Evolutionary conservation across 2,888 invertebrate species (phyloP), one percentile per base, ranked within the genome.

Genomic region (Lacanobia wlatinum): DNA sequence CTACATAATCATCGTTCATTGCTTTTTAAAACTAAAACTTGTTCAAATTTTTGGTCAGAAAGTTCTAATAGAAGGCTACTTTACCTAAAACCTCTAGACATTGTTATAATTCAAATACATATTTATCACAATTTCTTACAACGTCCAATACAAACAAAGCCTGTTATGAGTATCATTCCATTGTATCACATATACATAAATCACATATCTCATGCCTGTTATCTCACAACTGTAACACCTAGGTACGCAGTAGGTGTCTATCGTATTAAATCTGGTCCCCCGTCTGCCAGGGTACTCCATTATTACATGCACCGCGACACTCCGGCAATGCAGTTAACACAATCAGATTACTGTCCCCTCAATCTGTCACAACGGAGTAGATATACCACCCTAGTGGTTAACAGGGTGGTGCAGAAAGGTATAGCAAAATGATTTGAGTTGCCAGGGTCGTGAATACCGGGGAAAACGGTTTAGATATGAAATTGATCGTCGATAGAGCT

Each of bases 241-340:
- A 46, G 18, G 12, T 23, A 21, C 1, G 21, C 0, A n/a, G 18
- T 55, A 46, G 43, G 43, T 66, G 53, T 60, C 38, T 63, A 50
- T 60, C 18, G 8, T n/a, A 69, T 61, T 55, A 62, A 58, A 64
- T 21, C 40, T 28, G 21, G 52, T 16, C 63, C 56, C 71, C 65
- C 4, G 60, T 72, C 52, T 7, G n/a, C 18, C 62, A 58, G 52
- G 34, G 12, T 10, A 12, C 58, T 64, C n/a, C 16, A 75, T 16
- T 12, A 80, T 80, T 50, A 60, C 55, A 55, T 74, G 82, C 69
- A 70, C 8, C 38, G 55, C 14, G 38, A 10, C 21, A 28, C 59
- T n/a, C 60, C 28, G 56, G 50, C 66, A 70, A 74, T 82, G 82
- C 67, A 81, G 80, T 82, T 82, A 82, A 18, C 61, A 73, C 82